Percentiles rank a stretch among this genome's conserved stretches.
These are phyloP conservation scores for Tamandua tetradactyla DNA, from an alignment of 2,797 vertebrate species.

Conservation along the genomic window DNA sequence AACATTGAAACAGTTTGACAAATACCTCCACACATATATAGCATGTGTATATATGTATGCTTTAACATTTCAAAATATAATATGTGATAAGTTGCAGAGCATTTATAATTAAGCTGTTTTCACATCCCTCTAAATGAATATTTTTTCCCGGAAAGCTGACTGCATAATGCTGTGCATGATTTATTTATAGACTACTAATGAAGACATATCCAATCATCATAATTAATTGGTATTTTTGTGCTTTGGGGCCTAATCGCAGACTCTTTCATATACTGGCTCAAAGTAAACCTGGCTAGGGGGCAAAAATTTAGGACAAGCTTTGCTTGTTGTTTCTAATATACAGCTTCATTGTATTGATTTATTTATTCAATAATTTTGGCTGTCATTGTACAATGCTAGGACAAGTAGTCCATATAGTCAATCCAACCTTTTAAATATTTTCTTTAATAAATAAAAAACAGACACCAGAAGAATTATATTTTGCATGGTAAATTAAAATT, in stretches of 20 bases:
- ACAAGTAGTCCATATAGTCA: neutral
- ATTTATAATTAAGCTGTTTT: conserved; percentile 82
- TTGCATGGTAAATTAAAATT: neutral
- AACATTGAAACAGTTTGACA: conserved; percentile 47
- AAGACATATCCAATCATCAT: conserved; percentile 87
- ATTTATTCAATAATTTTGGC: conserved; percentile 8
- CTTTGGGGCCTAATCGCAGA: conserved; percentile 84
- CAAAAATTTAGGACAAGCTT: conserved; percentile 75
- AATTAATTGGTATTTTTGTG: conserved; percentile 87
- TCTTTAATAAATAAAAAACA: conserved; percentile 19
- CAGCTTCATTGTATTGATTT: conserved; percentile 53
- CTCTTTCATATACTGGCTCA: conserved; percentile 79
- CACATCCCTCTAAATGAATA: conserved; percentile 66
- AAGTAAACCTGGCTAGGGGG: conserved; percentile 74
- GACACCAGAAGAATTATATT: neutral
- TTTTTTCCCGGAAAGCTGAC: conserved; percentile 72
- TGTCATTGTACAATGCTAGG: neutral
- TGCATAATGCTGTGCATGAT: conserved; percentile 82
- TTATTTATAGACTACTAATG: conserved; percentile 88
- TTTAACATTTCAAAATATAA: conserved; percentile 70
- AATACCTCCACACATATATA: conserved; percentile 46
- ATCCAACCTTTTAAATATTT: neutral
- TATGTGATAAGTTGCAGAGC: conserved; percentile 69
- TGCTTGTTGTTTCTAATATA: conserved; percentile 66
- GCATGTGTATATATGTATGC: conserved; percentile 41